phyloP scores from a whole-genome alignment of 2,113 vertebrate species.

The Marcusenius ussheri region DNA sequence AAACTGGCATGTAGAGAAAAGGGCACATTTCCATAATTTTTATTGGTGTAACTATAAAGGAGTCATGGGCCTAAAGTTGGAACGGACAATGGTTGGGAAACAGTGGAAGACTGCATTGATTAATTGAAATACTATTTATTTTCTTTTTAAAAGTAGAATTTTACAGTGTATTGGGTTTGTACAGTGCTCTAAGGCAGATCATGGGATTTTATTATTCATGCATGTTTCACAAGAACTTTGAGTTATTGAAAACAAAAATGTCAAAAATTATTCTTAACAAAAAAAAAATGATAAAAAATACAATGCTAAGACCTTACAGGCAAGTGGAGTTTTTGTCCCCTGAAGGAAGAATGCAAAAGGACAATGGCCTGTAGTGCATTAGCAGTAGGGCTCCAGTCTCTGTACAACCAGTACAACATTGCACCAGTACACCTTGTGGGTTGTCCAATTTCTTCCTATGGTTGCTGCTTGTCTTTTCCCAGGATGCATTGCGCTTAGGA shows the following conservation, averaged over 20 bases:
- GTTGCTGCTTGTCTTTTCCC: neutral
- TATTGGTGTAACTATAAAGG: too few relatives aligned
- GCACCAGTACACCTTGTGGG: neutral
- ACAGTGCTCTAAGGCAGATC: conserved; percentile 39
- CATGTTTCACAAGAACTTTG: conserved; percentile 34
- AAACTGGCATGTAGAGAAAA: neutral
- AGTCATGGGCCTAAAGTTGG: neutral
- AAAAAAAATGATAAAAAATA: neutral
- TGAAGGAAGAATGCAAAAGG: conserved; percentile 26
- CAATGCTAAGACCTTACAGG: conserved; percentile 22
- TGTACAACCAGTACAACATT: conserved; percentile 1
- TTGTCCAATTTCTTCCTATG: neutral
- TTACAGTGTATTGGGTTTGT: conserved; percentile 44
- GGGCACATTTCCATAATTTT: neutral
- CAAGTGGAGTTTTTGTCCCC: conserved; percentile 22
- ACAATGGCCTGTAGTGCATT: conserved; percentile 26
- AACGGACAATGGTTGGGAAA: neutral
- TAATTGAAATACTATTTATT: conserved; percentile 34
- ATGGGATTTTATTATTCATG: conserved; percentile 33
- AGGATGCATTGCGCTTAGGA: neutral
- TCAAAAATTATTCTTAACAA: conserved; percentile 23
- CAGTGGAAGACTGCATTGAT: conserved; percentile 15
- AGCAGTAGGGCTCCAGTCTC: neutral
- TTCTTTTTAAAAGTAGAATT: conserved; percentile 32
- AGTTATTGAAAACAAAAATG: conserved; percentile 17